Evolutionary conservation across 2,888 invertebrate genomes (phyloP).

Genomic region (Erebia epiphron): DNA sequence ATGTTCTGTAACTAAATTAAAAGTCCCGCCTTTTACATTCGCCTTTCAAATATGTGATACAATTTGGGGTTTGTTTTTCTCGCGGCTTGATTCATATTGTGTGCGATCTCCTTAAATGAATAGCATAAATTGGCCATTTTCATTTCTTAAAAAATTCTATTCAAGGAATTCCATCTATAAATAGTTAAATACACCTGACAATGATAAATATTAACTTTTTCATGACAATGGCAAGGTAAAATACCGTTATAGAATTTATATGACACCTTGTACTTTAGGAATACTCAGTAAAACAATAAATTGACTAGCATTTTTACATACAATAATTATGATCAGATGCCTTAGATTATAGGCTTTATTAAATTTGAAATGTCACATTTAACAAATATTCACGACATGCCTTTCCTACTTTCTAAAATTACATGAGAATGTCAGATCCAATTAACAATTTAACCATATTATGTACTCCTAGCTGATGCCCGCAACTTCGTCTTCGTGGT

Average conservation of each 20-base stretch:
- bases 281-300: not conserved
- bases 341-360: too few species aligned
- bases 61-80: not conserved
- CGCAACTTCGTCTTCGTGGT: too few species aligned
- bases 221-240: not conserved
- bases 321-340: not conserved
- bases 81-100: not conserved
- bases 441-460: too few species aligned
- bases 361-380: not conserved
- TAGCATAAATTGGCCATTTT: not conserved
- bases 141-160: not conserved
- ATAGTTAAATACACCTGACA: not conserved
- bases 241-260: not conserved
- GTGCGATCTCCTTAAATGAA: not conserved
- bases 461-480: too few species aligned
- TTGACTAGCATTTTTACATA: slow-evolving; percentile 2
- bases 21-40: too few species aligned
- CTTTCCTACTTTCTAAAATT: not conserved
- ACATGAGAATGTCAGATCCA: not conserved
- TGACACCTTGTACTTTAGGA: not conserved
- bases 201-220: not conserved
- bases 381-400: not conserved
- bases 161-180: not conserved
- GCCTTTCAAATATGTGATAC: too few species aligned
- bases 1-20: too few species aligned